Percentiles rank a stretch among this genome's conserved stretches.
Conservation (phyloP, 2,888 invertebrate species). For the Phrixothrix hirtus region DNA sequence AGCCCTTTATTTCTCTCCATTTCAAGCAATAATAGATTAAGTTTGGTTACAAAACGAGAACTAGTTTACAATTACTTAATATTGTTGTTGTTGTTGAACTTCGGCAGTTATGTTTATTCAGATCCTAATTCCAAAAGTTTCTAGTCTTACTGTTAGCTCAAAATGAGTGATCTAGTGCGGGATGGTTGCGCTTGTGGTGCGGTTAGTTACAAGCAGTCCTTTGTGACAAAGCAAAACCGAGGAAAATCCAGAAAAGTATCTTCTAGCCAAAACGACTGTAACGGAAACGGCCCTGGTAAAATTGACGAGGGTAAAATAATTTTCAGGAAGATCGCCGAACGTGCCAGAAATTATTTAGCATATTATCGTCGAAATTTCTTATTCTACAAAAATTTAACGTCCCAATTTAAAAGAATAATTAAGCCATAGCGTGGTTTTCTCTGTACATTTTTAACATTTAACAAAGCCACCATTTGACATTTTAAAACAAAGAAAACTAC, state of each 20-base stretch:
- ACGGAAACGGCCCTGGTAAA: not conserved
- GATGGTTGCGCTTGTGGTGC: no score
- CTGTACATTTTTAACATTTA: not conserved
- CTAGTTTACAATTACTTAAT: constrained; percentile 8
- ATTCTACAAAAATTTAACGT: not conserved
- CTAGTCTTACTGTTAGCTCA: constrained; percentile 8
- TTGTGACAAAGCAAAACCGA: not conserved
- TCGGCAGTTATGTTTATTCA: constrained; percentile 13
- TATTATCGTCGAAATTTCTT: not conserved
- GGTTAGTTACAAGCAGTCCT: no score
- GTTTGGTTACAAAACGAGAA: constrained; percentile 9
- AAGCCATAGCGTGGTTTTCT: not conserved
- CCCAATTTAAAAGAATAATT: not conserved
- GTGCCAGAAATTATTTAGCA: not conserved
- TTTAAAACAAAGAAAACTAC: constrained; percentile 11
- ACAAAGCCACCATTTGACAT: not conserved
- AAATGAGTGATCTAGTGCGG: constrained; percentile 2
- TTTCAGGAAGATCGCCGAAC: not conserved
- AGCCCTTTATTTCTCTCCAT: no score
- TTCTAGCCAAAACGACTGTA: not conserved
- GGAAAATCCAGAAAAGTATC: not conserved
- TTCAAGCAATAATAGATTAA: constrained; percentile 12
- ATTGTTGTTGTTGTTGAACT: constrained; percentile 10
- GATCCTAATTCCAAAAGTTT: constrained; percentile 9
- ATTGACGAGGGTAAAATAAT: not conserved